A percentile compares a stretch with the other conserved stretches of the same genome.
phyloP scores from a whole-genome alignment of 35 echinoderm and acorn worm genomes.

The Apostichopus californicus region DNA sequence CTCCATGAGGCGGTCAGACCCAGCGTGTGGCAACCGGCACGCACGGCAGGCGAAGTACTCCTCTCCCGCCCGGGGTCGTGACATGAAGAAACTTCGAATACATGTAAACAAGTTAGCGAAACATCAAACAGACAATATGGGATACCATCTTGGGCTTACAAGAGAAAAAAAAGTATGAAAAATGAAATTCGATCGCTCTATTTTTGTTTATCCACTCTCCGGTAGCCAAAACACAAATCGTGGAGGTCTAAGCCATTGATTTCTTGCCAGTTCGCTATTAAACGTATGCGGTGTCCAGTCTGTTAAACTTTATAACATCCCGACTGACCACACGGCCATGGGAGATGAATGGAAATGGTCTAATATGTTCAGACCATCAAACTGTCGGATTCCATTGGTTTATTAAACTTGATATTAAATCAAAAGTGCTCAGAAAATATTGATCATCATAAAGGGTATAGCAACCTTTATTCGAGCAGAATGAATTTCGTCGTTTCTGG shows the following conservation, averaged over 20 bases:
- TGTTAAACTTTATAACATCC: neutral
- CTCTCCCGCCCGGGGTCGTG: slow-evolving; percentile 52
- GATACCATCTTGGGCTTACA: slow-evolving; percentile 19
- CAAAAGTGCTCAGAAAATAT: too few relatives aligned
- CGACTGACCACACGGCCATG: neutral
- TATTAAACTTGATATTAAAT: too few relatives aligned
- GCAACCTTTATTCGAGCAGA: too few relatives aligned
- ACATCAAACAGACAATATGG: slow-evolving; percentile 45
- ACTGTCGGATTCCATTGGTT: too few relatives aligned
- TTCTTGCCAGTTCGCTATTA: neutral
- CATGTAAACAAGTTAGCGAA: slow-evolving; percentile 55
- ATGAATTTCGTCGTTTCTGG: too few relatives aligned
- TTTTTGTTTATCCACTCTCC: slow-evolving; percentile 52
- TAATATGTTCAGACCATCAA: too few relatives aligned
- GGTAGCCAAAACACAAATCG: slow-evolving; percentile 45
- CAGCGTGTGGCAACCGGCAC: slow-evolving; percentile 44
- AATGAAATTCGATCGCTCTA: slow-evolving; percentile 46
- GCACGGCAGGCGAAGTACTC: slow-evolving; percentile 34
- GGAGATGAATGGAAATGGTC: too few relatives aligned
- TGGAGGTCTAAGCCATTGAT: slow-evolving; percentile 11
- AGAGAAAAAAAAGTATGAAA: neutral
- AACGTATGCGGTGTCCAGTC: slow-evolving; percentile 18
- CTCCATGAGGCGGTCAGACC: slow-evolving; percentile 56
- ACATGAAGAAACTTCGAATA: slow-evolving; percentile 49
- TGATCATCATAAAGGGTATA: too few relatives aligned